phyloP scores from a whole-genome alignment of 1,140 invertebrate species.

The Heliconius melpomene region DNA sequence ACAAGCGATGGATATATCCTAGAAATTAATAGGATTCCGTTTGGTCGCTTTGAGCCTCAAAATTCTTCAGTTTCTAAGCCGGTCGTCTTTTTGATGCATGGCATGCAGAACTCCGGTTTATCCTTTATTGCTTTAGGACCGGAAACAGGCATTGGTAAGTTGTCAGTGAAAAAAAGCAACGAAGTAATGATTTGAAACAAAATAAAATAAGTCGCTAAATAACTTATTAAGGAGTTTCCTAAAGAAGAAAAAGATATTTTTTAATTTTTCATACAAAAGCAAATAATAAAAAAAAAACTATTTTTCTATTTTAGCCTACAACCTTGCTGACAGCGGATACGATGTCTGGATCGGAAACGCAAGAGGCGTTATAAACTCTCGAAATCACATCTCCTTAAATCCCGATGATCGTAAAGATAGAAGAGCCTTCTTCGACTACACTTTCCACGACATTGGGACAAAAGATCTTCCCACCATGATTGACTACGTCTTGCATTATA shows the following conservation, averaged over 20 bases:
- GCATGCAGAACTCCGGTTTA: conserved; percentile 82
- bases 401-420: conserved; percentile 56
- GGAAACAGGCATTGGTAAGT: conserved; percentile 52
- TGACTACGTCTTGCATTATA: conserved; percentile 82
- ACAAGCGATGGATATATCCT: conserved; percentile 51
- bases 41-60: conserved; percentile 18
- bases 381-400: conserved; percentile 81
- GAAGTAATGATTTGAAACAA: too few species aligned
- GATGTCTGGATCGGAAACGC: conserved; percentile 90
- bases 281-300: background rate
- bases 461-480: conserved; percentile 86
- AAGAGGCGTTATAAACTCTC: conserved; percentile 85
- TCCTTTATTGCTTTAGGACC: conserved; percentile 79
- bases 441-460: conserved; percentile 83
- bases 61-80: conserved; percentile 49
- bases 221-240: too few species aligned
- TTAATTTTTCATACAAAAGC: too few species aligned
- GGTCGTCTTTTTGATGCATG: conserved; percentile 84
- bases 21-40: conserved; percentile 46
- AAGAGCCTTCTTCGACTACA: conserved; percentile 82
- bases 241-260: too few species aligned
- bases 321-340: conserved; percentile 86
- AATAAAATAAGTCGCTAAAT: too few species aligned
- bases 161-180: background rate
- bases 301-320: conserved; percentile 77